Evolutionary conservation across 2,888 invertebrate genomes (phyloP), one percentile per base, ranked within the genome.

Genomic region (Drymonia ruficornis): DNA sequence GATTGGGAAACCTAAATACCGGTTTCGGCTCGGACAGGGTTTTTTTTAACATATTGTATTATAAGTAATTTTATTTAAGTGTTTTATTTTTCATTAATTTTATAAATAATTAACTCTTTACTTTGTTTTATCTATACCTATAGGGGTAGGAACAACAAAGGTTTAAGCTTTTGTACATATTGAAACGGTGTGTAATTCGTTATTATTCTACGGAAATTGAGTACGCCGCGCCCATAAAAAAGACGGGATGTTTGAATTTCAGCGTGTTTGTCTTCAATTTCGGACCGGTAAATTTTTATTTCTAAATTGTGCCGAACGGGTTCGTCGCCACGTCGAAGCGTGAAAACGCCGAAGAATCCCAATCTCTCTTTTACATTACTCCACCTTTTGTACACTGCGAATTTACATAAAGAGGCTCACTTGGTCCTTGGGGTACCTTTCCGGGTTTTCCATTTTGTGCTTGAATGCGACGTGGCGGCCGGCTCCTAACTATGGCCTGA

Each of bases 391-490:
- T 87, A 82, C 80, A 77, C 79, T 79, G 70, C 70, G 78, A 81
- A 89, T 91, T 90, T 90, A 84, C 91, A 90, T 91, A 91, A 91
- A 90, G 86, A 88, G 84, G 76, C 81, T 72, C 71, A 66, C 75
- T 74, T 74, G 79, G 83, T 90, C 91, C 91, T 88, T 77, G 64
- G 90, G 91, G 90, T 84, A 86, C 86, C 80, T 89, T 89, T 85
- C 84, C 83, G 84, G 86, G 78, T 83, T 86, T 86, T 79, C 87
- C 81, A 88, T 90, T 90, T 90, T 86, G 85, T 85, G 87, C 84
- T 82, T 82, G 81, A 89, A 89, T 85, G 84, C 82, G 81, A 84
- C 78, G 75, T 71, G 71, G 71, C 74, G 78, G 72, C 71, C 74
- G 72, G 68, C 69, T 73, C 75, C 75, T 79, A 77, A 81, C 78